Percentiles rank a stretch among this genome's conserved stretches.
phyloP scores from a whole-genome alignment of 2,797 vertebrate genomes.

The Cossypha niveicapilla region DNA sequence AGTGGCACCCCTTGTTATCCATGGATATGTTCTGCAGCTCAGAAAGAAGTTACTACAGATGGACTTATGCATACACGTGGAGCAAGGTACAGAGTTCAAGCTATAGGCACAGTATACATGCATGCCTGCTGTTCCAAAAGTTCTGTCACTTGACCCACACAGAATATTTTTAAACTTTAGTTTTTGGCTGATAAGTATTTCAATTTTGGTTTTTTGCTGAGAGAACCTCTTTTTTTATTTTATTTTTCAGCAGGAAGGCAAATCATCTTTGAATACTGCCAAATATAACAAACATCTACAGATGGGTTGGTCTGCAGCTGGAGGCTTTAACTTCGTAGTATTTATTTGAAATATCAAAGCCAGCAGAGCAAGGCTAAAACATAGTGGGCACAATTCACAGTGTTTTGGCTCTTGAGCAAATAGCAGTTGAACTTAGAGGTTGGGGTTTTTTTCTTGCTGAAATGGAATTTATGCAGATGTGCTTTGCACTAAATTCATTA shows the following conservation, averaged over 20 bases:
- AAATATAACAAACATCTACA: slow-evolving; percentile 82
- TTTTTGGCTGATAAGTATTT: slow-evolving; percentile 64
- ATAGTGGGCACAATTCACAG: slow-evolving; percentile 77
- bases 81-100: background rate
- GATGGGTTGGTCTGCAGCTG: slow-evolving; percentile 82
- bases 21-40: background rate
- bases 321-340: slow-evolving; percentile 81
- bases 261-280: slow-evolving; percentile 79
- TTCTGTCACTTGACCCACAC: slow-evolving; percentile 39
- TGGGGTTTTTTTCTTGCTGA: slow-evolving; percentile 69
- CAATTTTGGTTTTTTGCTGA: slow-evolving; percentile 71
- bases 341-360: slow-evolving; percentile 81
- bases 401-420: slow-evolving; percentile 81
- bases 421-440: slow-evolving; percentile 79
- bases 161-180: slow-evolving; percentile 57
- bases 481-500: slow-evolving; percentile 83
- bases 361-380: slow-evolving; percentile 77
- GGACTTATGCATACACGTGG: background rate
- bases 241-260: slow-evolving; percentile 73
- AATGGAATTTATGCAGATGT: slow-evolving; percentile 83
- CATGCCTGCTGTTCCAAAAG: slow-evolving; percentile 38
- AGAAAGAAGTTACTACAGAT: background rate
- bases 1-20: background rate
- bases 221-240: slow-evolving; percentile 63
- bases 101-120: background rate